Base-by-base conservation (phyloP, 2,113 vertebrate genomes). In the Syngnathus floridae region DNA sequence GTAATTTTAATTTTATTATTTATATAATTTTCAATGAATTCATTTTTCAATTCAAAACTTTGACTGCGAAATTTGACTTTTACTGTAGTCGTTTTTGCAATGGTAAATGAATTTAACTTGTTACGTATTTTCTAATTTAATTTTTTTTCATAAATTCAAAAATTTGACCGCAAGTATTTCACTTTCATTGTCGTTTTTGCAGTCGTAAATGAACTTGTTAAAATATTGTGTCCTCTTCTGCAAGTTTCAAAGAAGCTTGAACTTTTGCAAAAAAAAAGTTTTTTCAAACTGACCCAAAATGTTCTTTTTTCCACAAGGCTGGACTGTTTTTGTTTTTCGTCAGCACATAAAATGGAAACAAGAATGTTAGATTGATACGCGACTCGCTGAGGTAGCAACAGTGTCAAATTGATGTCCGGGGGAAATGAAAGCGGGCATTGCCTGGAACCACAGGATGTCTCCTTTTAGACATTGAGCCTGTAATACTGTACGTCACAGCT, bases 311-410 rank as follows among this genome's bases (percentile, higher is more conserved):
- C 57, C 19, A 2, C 12, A n/a, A 51, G 35, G 56, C 56, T 58
- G 16, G 16, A 38, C 37, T 60, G n/a, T 40, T 69, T 22, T 45
- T 61, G 48, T 73, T 66, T 71, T 43, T 40, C 16, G 11, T 60
- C 19, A 60, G 57, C 19, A 12, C 21, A 21, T 40, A 21, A 21
- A 41, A 40, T 22, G 17, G 19, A 19, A 60, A 60, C n/a, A 19
- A 60, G n/a, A 40, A 40, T 21, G 10, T 60, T 60, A 40, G 10
- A 40, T 19, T 21, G 37, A 60, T 40, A 21, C 13, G 37, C 36
- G 4, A 14, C 11, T 6, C 22, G 38, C 9, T 8, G 38, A 22
- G n/a, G 17, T 60, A 40, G 14, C 37, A 40, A 41, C 10, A 43
- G 21, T 61, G 40, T 3, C n/a, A 11, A 61, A 45, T 61, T 43